These are phyloP conservation scores for Ophiodon elongatus DNA, from an alignment of 2,113 vertebrate genomes.

Conservation along the genomic window DNA sequence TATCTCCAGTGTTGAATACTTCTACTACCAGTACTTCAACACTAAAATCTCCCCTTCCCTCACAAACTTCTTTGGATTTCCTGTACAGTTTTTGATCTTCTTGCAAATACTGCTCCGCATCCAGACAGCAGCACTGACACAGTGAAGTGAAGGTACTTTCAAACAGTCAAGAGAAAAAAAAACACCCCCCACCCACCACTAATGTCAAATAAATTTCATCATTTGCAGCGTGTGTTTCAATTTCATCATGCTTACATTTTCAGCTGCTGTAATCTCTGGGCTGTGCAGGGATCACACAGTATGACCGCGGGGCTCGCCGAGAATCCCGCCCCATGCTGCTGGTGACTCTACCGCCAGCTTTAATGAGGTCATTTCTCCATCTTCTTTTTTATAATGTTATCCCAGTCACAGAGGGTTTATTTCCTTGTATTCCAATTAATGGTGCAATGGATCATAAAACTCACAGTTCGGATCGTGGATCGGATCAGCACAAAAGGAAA, in stretches of 20 bases:
- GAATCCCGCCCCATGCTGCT: constrained; percentile 13
- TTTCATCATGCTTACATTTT: constrained; percentile 68
- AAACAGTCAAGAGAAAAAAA: neutral
- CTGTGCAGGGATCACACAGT: constrained; percentile 26
- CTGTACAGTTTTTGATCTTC: constrained; percentile 24
- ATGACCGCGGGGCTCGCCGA: constrained; percentile 41
- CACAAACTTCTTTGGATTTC: constrained; percentile 6
- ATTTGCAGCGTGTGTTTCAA: constrained; percentile 53
- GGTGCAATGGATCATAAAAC: neutral
- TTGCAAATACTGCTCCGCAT: neutral
- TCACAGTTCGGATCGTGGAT: too few relatives aligned
- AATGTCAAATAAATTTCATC: constrained; percentile 59
- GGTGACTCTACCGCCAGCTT: constrained; percentile 24
- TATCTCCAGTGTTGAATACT: neutral
- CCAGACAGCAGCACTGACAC: constrained; percentile 14
- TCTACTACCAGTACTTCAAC: neutral
- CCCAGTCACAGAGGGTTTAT: constrained; percentile 1
- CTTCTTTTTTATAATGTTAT: constrained; percentile 63
- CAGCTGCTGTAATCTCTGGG: constrained; percentile 36
- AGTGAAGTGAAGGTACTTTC: constrained; percentile 14
- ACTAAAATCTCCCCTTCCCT: neutral
- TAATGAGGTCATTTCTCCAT: constrained; percentile 62
- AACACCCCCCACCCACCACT: neutral
- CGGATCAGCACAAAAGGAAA: too few relatives aligned
- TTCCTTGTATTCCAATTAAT: neutral